These are phyloP conservation scores for Campylomormyrus numenius DNA, from an alignment of 2,113 vertebrate genomes.

Conservation along the genomic window DNA sequence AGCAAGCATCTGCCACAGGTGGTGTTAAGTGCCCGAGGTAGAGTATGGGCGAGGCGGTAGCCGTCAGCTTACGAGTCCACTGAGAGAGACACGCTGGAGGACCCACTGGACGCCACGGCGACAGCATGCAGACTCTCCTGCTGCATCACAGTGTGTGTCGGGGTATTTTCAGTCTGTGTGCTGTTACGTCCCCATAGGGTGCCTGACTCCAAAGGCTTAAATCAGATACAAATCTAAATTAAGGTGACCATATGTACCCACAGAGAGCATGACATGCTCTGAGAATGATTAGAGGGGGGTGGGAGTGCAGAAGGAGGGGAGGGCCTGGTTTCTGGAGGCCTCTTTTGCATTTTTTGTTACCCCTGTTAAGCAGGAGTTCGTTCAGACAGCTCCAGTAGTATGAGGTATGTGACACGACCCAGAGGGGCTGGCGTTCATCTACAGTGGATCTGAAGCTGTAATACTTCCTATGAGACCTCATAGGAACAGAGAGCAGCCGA, in stretches of 20 bases:
- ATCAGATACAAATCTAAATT: background rate
- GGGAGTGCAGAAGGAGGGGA: background rate
- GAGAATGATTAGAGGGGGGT: background rate
- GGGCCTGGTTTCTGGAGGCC: background rate
- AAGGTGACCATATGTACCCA: conserved; percentile 4
- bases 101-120: background rate
- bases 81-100: background rate
- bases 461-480: background rate
- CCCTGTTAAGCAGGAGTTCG: too few relatives aligned
- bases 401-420: background rate
- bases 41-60: background rate
- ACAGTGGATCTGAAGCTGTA: background rate
- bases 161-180: background rate
- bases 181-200: background rate
- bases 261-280: background rate
- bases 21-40: background rate
- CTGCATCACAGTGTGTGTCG: background rate
- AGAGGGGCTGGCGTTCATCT: background rate
- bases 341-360: background rate
- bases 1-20: background rate
- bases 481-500: background rate
- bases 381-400: background rate
- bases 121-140: background rate
- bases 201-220: background rate
- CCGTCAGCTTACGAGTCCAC: background rate